Percentiles rank a stretch among this genome's conserved stretches.
Evolutionary conservation across 2,888 invertebrate species (phyloP).

Genomic region (Drosophila ochracea): DNA sequence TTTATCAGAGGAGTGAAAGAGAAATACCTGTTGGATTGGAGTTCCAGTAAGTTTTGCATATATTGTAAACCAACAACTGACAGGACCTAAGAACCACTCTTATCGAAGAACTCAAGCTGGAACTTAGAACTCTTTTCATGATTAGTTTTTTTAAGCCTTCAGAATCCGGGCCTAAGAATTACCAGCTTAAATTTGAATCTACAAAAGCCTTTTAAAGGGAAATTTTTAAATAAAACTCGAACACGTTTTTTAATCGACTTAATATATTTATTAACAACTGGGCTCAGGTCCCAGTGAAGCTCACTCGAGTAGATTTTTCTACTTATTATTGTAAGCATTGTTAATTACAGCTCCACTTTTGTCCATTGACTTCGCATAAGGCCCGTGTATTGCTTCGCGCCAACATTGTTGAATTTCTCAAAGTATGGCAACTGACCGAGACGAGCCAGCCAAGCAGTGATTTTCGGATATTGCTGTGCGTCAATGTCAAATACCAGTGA

Average conservation of each 20-base stretch:
- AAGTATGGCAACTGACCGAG: conserved; percentile 71
- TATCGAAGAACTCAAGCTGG: not conserved
- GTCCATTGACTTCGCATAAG: conserved; percentile 47
- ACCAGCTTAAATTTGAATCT: not conserved
- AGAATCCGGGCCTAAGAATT: not conserved
- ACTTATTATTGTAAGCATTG: not conserved
- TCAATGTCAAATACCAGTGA: conserved; percentile 54
- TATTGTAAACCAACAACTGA: not conserved
- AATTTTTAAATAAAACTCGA: not conserved
- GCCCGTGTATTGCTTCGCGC: conserved; percentile 33
- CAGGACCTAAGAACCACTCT: not conserved
- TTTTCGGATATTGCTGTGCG: conserved; percentile 59
- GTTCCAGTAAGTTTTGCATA: not conserved
- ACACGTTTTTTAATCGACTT: not conserved
- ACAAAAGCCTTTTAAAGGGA: not conserved
- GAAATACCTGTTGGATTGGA: too few relatives aligned
- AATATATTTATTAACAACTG: not conserved
- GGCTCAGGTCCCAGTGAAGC: not conserved
- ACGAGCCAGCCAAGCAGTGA: conserved; percentile 65
- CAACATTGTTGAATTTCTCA: conserved; percentile 51
- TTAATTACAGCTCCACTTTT: conserved; percentile 32
- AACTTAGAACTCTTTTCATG: not conserved
- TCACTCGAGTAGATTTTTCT: not conserved
- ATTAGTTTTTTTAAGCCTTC: not conserved
- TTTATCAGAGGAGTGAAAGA: not conserved